Base-by-base conservation (phyloP, 2,113 vertebrate species). In the Australoheros scitulus region DNA sequence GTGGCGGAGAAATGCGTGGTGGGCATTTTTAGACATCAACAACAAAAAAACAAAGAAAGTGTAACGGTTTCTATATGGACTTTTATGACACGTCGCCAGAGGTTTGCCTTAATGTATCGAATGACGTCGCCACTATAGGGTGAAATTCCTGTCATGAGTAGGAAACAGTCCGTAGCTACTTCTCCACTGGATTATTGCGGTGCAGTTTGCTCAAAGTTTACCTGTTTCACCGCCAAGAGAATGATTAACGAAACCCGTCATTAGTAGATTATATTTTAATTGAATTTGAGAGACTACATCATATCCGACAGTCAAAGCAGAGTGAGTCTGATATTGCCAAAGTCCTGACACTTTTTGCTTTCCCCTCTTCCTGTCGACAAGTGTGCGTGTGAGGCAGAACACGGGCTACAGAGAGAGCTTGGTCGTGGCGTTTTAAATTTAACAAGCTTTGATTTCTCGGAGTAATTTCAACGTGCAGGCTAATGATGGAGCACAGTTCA, bases 401-500 rank as follows among this genome's bases (percentile, higher is more conserved):
- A 4, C 17, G 50, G 5, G 14, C 36, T 18, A 4, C 3, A 7
- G 4, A 22, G 17, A 14, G 7, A 3, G 57, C 0, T 68, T 7
- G 41, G 41, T 50, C 22, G 32, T 13, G 11, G 11, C 15, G 59
- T 10, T 34, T 79, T 61, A 20, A 64, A 58, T 0, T 55, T 29
- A 47, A 72, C 50, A 59, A 59, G 24, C n/a, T 9, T 22, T 15
- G 34, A 8, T 65, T 78, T 86, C 50, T 64, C 18, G 18, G 55
- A 47, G 68, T 85, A 26, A 63, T 82, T 55, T 50, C 52, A 22
- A 26, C 6, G 36, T 82, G 41, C 52, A 15, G 74, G 36, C 22
- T 77, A 65, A 80, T 84, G 81, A 87, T 75, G 65, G 72, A 76
- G 70, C 72, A 11, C 52, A 80, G 75, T 81, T 55, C 20, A 76